Evolutionary conservation across 2,113 vertebrate species (phyloP).

Genomic region (Thunnus maccoyii): DNA sequence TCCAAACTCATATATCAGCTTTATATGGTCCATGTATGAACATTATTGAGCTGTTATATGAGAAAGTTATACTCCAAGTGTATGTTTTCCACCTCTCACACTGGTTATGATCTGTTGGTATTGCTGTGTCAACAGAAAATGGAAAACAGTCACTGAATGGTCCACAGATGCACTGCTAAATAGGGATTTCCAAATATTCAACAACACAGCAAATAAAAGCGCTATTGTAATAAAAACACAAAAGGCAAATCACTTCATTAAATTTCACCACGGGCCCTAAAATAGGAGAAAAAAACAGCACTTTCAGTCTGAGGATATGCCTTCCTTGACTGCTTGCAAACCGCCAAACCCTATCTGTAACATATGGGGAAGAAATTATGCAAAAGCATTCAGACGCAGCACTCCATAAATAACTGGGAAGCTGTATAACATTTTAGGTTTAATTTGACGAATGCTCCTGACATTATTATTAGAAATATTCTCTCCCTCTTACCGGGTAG

Average conservation of each 20-base stretch:
- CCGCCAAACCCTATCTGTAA: slow-evolving; percentile 45
- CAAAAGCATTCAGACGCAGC: slow-evolving; percentile 58
- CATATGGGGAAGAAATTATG: slow-evolving; percentile 67
- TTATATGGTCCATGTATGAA: slow-evolving; percentile 44
- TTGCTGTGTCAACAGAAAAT: slow-evolving; percentile 45
- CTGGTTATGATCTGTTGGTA: slow-evolving; percentile 51
- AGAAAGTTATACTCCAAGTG: slow-evolving; percentile 11
- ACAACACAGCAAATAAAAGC: slow-evolving; percentile 60
- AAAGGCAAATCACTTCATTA: slow-evolving; percentile 70
- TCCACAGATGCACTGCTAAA: slow-evolving; percentile 38
- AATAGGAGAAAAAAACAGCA: slow-evolving; percentile 33
- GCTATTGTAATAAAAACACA: slow-evolving; percentile 64
- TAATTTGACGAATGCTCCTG: slow-evolving; percentile 54
- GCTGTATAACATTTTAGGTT: slow-evolving; percentile 46
- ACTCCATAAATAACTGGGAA: slow-evolving; percentile 69
- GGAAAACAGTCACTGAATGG: slow-evolving; percentile 22
- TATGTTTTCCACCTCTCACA: slow-evolving; percentile 39
- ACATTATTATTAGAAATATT: slow-evolving; percentile 61
- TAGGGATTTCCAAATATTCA: slow-evolving; percentile 56
- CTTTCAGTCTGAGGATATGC: slow-evolving; percentile 28
- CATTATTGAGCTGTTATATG: slow-evolving; percentile 53
- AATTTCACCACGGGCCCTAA: slow-evolving; percentile 56
- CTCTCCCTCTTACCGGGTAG: not conserved
- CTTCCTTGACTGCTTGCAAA: slow-evolving; percentile 46
- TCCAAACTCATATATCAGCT: slow-evolving; percentile 40